phyloP scores from a whole-genome alignment of 1,140 invertebrate genomes.

The Macrotrachela quadricornifera region DNA sequence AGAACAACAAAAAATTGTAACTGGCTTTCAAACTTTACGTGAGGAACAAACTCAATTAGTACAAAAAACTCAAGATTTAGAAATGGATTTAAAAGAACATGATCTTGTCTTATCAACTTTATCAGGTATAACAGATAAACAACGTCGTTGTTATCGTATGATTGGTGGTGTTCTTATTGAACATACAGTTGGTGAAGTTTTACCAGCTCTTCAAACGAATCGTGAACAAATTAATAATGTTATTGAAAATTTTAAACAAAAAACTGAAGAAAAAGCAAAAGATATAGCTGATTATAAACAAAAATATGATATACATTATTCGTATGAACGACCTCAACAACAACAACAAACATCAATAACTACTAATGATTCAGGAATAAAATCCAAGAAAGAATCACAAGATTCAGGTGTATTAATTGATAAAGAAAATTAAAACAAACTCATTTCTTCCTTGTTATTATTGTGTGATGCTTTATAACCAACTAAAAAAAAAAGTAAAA shows the following conservation, averaged over 20 bases:
- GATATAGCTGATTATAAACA: too few relatives aligned
- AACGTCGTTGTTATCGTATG: constrained; percentile 72
- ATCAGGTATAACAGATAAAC: constrained; percentile 34
- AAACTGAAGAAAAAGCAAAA: too few relatives aligned
- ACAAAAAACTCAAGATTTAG: constrained; percentile 79
- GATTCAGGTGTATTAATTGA: too few relatives aligned
- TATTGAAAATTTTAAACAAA: constrained; percentile 8
- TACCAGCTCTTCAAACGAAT: constrained; percentile 59
- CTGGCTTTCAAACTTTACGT: constrained; percentile 59
- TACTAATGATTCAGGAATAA: too few relatives aligned
- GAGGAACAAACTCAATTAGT: constrained; percentile 76
- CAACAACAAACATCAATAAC: too few relatives aligned
- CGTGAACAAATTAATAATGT: constrained; percentile 51
- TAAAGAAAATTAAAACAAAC: too few relatives aligned
- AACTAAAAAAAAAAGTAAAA: too few relatives aligned
- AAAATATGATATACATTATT: too few relatives aligned
- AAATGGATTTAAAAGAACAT: constrained; percentile 10
- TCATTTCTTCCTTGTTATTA: too few relatives aligned
- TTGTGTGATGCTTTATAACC: too few relatives aligned
- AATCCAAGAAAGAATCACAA: too few relatives aligned
- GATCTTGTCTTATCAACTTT: background rate
- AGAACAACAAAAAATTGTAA: constrained; percentile 50
- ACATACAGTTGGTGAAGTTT: constrained; percentile 65
- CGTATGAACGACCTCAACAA: too few relatives aligned
- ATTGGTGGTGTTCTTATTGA: constrained; percentile 79